A percentile compares a stretch with the other conserved stretches of the same genome.
These are phyloP conservation scores for Hassar affinis DNA, from an alignment of 2,113 vertebrate genomes.

Conservation along the genomic window DNA sequence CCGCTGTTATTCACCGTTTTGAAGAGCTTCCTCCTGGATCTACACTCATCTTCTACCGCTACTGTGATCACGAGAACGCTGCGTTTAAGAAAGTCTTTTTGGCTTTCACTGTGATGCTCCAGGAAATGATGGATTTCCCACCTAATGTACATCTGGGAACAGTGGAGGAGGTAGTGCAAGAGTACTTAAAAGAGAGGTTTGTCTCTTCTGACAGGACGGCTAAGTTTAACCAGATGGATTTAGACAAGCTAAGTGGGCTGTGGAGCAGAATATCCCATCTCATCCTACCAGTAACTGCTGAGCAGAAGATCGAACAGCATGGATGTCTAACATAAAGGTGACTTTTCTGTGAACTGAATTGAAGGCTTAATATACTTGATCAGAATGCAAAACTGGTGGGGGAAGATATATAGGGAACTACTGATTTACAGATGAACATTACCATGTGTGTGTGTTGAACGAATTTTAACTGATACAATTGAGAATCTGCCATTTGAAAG, in stretches of 20 bases:
- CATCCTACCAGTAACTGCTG: conserved; percentile 69
- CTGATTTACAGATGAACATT: background rate
- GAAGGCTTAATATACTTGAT: background rate
- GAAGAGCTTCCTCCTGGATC: conserved; percentile 86
- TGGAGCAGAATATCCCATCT: conserved; percentile 81
- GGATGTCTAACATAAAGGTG: conserved; percentile 53
- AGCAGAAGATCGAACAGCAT: conserved; percentile 55
- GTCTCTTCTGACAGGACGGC: conserved; percentile 58
- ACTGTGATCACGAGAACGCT: conserved; percentile 92
- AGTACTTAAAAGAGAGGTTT: conserved; percentile 80
- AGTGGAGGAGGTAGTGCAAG: conserved; percentile 87
- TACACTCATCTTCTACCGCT: conserved; percentile 97
- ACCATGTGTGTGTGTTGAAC: background rate
- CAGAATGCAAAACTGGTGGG: background rate
- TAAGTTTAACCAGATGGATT: conserved; percentile 71
- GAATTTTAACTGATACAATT: background rate
- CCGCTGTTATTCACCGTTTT: conserved; percentile 84
- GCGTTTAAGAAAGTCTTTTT: conserved; percentile 85
- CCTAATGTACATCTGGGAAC: conserved; percentile 61
- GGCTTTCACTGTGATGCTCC: conserved; percentile 85
- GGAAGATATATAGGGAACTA: background rate
- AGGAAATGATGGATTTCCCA: conserved; percentile 68
- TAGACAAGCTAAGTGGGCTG: conserved; percentile 73
- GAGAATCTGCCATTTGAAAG: background rate
- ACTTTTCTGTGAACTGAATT: conserved; percentile 9